phyloP scores from a whole-genome alignment of 2,113 vertebrate genomes.

The Perognathus longimembris region DNA sequence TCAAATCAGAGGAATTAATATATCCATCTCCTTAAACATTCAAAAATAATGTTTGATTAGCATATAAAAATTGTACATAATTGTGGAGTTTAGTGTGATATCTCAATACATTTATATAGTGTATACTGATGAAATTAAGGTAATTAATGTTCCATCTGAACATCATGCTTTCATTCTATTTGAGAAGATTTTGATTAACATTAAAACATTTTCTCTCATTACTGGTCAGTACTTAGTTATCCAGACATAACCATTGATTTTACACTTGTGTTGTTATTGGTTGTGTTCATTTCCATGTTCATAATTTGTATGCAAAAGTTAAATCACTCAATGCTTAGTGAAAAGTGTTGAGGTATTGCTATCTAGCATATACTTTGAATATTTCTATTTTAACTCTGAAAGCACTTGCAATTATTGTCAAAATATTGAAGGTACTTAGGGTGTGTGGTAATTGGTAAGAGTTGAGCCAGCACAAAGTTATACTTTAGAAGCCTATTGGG shows the following conservation, averaged over 20 bases:
- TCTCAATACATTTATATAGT: neutral
- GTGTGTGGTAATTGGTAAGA: neutral
- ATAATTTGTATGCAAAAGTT: neutral
- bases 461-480: neutral
- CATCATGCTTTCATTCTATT: neutral
- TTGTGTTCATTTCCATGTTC: neutral
- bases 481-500: constrained; percentile 18
- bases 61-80: neutral
- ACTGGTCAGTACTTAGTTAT: neutral
- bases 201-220: neutral
- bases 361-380: constrained; percentile 3
- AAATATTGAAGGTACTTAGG: constrained; percentile 38
- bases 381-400: constrained; percentile 39
- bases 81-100: neutral
- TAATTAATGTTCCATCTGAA: neutral
- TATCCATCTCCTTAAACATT: neutral
- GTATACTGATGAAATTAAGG: neutral
- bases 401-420: constrained; percentile 23
- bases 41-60: neutral
- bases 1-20: neutral
- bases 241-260: neutral
- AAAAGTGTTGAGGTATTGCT: neutral
- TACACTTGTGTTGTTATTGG: neutral
- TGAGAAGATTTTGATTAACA: neutral
- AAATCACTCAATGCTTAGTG: neutral